Percentiles rank a stretch among this genome's conserved stretches.
phyloP scores from a whole-genome alignment of 2,888 invertebrate species.

The Clistopyga incitator region DNA sequence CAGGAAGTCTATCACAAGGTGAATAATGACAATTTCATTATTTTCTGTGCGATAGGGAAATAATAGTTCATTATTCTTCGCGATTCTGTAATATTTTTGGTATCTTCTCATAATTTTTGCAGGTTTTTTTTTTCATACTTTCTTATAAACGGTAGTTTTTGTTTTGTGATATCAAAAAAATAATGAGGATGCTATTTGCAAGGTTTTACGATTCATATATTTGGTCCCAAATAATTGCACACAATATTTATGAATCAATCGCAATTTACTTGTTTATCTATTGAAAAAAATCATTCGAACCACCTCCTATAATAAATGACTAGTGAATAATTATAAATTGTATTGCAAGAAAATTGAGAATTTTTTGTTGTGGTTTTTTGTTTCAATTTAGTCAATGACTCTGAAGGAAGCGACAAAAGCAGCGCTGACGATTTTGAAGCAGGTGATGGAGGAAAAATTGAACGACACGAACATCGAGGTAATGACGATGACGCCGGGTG shows the following conservation, averaged over 20 bases:
- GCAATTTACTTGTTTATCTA: background rate
- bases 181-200: too few species aligned
- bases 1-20: constrained; percentile 89
- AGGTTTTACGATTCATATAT: too few species aligned
- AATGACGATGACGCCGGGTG: constrained; percentile 94
- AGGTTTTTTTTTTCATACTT: too few species aligned
- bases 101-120: too few species aligned
- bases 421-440: constrained; percentile 97
- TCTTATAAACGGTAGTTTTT: too few species aligned
- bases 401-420: constrained; percentile 96
- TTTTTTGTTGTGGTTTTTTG: background rate
- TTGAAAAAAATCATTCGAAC: background rate
- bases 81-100: too few species aligned
- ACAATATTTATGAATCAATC: too few species aligned
- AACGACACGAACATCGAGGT: constrained; percentile 99
- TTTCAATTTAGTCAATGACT: constrained; percentile 92
- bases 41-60: background rate
- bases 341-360: background rate
- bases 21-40: constrained; percentile 37
- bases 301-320: too few species aligned
- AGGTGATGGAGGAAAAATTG: constrained; percentile 99
- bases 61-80: background rate
- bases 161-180: too few species aligned
- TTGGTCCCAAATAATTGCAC: too few species aligned
- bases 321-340: too few species aligned